Evolutionary conservation across 2,888 invertebrate species (phyloP).

Genomic region (Sinotaia quadrata): DNA sequence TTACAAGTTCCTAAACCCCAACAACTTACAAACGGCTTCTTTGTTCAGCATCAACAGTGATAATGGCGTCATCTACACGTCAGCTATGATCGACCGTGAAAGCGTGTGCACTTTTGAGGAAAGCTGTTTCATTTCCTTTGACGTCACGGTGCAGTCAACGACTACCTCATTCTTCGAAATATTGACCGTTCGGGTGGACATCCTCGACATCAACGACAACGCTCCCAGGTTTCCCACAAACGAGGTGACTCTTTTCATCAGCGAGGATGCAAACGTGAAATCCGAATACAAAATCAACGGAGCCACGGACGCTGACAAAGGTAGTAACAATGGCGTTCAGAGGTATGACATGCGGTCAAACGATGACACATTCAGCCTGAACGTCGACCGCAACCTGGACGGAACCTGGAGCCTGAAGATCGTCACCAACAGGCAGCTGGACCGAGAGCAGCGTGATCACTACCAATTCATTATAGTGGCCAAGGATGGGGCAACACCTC

Average conservation of each 20-base stretch:
- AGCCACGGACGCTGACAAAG: slow-evolving; percentile 40
- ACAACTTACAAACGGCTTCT: slow-evolving; percentile 38
- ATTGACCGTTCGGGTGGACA: slow-evolving; percentile 38
- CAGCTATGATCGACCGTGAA: slow-evolving; percentile 53
- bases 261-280: slow-evolving; percentile 37
- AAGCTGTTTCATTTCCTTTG: slow-evolving; percentile 46
- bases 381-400: slow-evolving; percentile 46
- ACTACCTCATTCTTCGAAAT: slow-evolving; percentile 39
- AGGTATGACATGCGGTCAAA: slow-evolving; percentile 38
- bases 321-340: slow-evolving; percentile 34
- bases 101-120: slow-evolving; percentile 42
- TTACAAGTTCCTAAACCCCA: slow-evolving; percentile 41
- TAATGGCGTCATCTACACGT: slow-evolving; percentile 49
- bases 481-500: slow-evolving; percentile 51
- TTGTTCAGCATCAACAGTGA: slow-evolving; percentile 47
- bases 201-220: slow-evolving; percentile 47
- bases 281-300: slow-evolving; percentile 39
- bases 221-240: slow-evolving; percentile 38
- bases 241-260: slow-evolving; percentile 34
- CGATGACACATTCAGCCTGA: slow-evolving; percentile 38
- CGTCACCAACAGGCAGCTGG: slow-evolving; percentile 45
- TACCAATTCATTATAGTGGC: slow-evolving; percentile 54
- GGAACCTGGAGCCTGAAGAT: slow-evolving; percentile 49
- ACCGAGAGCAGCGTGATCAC: slow-evolving; percentile 49
- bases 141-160: slow-evolving; percentile 42